A percentile compares a stretch with the other conserved stretches of the same genome.
Conservation (phyloP, 2,113 vertebrate genomes). For the Monarcha castaneiventris region DNA sequence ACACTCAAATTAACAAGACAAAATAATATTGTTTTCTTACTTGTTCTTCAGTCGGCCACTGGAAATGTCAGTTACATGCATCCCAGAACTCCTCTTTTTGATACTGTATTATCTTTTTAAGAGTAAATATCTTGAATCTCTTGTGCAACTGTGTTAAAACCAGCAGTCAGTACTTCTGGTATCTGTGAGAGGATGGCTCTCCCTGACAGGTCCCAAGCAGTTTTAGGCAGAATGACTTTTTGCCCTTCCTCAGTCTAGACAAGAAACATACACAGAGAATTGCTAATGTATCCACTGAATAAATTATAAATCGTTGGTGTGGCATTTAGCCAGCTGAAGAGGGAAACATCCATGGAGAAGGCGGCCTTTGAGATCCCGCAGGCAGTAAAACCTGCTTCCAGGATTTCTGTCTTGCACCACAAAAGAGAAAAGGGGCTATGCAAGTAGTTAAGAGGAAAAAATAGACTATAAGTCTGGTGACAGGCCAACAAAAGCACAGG, state of each 20-base stretch:
- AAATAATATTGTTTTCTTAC: slow-evolving; percentile 40
- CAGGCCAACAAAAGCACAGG: slow-evolving; percentile 51
- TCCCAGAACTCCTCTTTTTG: slow-evolving; percentile 71
- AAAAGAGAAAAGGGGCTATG: slow-evolving; percentile 15
- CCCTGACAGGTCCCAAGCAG: slow-evolving; percentile 41
- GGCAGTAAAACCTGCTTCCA: slow-evolving; percentile 34
- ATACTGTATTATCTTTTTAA: slow-evolving; percentile 5
- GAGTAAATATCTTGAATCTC: slow-evolving; percentile 66
- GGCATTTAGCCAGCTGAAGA: neutral
- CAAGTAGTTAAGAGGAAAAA: neutral
- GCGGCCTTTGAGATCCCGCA: neutral
- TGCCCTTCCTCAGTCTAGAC: slow-evolving; percentile 73
- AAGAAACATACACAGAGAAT: slow-evolving; percentile 29
- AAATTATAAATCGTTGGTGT: neutral
- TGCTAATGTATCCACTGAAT: neutral
- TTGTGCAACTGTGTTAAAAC: slow-evolving; percentile 48
- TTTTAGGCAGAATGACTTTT: slow-evolving; percentile 5
- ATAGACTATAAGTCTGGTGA: neutral
- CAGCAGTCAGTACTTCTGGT: slow-evolving; percentile 46
- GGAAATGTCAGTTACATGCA: slow-evolving; percentile 59
- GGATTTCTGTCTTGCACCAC: neutral
- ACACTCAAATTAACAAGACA: neutral
- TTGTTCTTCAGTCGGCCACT: slow-evolving; percentile 72
- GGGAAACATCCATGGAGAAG: neutral
- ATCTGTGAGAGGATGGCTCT: slow-evolving; percentile 58